phyloP scores from a whole-genome alignment of 2,888 invertebrate genomes.

The Cryptus armator region DNA sequence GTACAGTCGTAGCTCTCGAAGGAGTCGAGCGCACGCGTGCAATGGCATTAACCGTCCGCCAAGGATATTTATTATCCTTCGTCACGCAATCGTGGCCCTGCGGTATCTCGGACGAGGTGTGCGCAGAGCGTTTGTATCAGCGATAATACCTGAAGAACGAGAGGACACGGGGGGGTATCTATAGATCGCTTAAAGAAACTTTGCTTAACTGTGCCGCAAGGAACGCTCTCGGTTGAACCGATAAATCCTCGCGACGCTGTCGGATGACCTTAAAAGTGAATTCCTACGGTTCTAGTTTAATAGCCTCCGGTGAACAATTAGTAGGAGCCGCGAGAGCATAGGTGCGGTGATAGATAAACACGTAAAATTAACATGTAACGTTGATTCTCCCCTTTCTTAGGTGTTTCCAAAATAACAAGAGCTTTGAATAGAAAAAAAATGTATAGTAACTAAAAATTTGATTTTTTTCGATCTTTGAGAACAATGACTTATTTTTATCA shows the following conservation, averaged over 20 bases:
- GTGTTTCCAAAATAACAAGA: neutral
- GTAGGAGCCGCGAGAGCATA: neutral
- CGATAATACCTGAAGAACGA: constrained; percentile 30
- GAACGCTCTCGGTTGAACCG: constrained; percentile 37
- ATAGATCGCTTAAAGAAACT: constrained; percentile 39
- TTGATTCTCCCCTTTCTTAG: neutral
- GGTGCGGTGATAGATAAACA: constrained; percentile 1
- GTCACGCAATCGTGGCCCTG: constrained; percentile 74
- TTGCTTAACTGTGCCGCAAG: constrained; percentile 64
- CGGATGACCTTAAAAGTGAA: constrained; percentile 34
- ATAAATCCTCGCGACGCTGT: constrained; percentile 52
- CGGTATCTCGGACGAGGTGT: constrained; percentile 68
- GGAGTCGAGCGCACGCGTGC: constrained; percentile 61
- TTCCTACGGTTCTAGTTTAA: constrained; percentile 32
- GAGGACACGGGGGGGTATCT: constrained; percentile 38
- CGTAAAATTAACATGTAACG: neutral
- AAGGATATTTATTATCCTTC: constrained; percentile 74
- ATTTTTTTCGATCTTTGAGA: too few species aligned
- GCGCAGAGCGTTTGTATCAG: constrained; percentile 28
- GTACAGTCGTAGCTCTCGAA: constrained; percentile 47
- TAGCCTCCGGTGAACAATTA: constrained; percentile 1
- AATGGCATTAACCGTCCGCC: constrained; percentile 68
- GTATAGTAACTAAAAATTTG: too few species aligned
- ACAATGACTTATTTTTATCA: too few species aligned
- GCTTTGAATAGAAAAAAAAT: too few species aligned